Evolutionary conservation across 2,797 vertebrate genomes (phyloP).

Genomic region (Scleropages formosus): DNA sequence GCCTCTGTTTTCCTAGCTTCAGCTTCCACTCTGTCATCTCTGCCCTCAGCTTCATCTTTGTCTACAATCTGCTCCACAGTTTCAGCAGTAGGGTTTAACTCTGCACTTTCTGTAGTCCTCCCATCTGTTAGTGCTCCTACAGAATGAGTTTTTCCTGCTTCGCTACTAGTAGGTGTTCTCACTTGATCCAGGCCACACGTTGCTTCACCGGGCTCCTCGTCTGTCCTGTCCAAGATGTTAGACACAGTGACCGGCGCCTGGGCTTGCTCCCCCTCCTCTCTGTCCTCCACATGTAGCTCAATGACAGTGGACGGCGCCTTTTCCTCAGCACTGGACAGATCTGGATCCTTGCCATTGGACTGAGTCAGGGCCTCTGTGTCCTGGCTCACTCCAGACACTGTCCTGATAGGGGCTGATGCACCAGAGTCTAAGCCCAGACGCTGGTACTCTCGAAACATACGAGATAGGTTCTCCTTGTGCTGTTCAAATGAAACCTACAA

Average conservation of each 20-base stretch:
- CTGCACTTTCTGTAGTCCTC: conserved; percentile 12
- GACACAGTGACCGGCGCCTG: conserved; percentile 54
- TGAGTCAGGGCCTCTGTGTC: conserved; percentile 55
- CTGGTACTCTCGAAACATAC: conserved; percentile 84
- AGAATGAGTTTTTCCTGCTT: not conserved
- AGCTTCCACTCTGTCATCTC: conserved; percentile 27
- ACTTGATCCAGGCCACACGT: conserved; percentile 11
- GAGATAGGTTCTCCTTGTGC: conserved; percentile 88
- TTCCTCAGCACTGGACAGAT: conserved; percentile 45
- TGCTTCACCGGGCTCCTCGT: conserved; percentile 46
- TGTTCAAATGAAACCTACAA: conserved; percentile 92
- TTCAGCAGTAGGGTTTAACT: not conserved
- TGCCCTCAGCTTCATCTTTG: conserved; percentile 28
- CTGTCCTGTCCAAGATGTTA: conserved; percentile 59
- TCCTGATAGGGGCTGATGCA: conserved; percentile 62
- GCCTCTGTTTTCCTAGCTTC: conserved; percentile 34
- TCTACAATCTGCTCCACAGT: not conserved
- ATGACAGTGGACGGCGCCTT: conserved; percentile 68
- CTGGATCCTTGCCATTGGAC: conserved; percentile 47
- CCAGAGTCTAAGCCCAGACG: conserved; percentile 60
- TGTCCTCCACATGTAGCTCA: conserved; percentile 63
- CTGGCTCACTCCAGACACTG: conserved; percentile 69
- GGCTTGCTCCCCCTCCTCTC: conserved; percentile 34
- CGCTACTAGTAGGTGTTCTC: not conserved
- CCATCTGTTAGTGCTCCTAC: not conserved